Evolutionary conservation across 2,888 invertebrate genomes (phyloP).

Genomic region (Athalia rosae): DNA sequence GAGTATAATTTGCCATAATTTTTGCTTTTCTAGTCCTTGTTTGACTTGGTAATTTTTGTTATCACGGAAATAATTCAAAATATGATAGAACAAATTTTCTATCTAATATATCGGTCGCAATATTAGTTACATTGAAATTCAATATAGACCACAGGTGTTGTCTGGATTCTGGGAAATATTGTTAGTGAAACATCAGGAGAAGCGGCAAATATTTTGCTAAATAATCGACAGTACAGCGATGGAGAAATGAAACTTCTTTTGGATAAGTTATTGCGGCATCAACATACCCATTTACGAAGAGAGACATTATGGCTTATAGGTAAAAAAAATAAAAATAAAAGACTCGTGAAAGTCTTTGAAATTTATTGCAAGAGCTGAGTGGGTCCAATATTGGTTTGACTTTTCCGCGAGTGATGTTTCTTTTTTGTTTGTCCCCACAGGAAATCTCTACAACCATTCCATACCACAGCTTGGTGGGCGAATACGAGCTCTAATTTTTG

Average conservation of each 20-base stretch:
- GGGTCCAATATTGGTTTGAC: too few species aligned
- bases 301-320: slow-evolving; percentile 71
- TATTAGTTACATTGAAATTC: neutral
- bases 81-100: neutral
- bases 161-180: slow-evolving; percentile 66
- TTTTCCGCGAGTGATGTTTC: neutral
- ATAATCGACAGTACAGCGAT: slow-evolving; percentile 54
- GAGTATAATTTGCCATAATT: slow-evolving; percentile 13
- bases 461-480: slow-evolving; percentile 49
- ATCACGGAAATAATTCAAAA: too few species aligned
- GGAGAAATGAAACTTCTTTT: slow-evolving; percentile 53
- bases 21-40: neutral
- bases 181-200: slow-evolving; percentile 59
- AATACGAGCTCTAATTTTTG: slow-evolving; percentile 51
- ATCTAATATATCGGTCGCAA: neutral
- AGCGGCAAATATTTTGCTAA: slow-evolving; percentile 58
- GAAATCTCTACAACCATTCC: slow-evolving; percentile 67
- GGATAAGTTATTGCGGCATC: slow-evolving; percentile 59
- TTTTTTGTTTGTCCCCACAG: slow-evolving; percentile 54
- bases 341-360: too few species aligned
- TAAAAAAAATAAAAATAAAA: slow-evolving; percentile 49
- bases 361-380: too few species aligned
- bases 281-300: slow-evolving; percentile 62
- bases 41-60: neutral
- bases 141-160: slow-evolving; percentile 61